Evolutionary conservation across 2,797 vertebrate species (phyloP).

Genomic region (Oreochromis grahami): DNA sequence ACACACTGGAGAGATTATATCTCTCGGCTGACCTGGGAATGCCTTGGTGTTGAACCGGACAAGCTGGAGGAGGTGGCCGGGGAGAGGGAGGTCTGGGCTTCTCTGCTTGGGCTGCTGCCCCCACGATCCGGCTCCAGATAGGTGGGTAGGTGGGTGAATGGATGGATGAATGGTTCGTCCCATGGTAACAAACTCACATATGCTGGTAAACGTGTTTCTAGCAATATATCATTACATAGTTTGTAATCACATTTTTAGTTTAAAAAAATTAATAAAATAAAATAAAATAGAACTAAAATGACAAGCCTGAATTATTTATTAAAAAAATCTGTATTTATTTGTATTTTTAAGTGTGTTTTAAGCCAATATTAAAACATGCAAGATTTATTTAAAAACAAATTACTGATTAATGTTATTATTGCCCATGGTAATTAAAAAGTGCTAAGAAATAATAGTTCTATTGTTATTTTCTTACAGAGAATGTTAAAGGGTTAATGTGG

Average conservation of each 20-base stretch:
- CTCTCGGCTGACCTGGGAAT: neutral
- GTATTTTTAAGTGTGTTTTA: neutral
- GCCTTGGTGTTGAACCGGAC: neutral
- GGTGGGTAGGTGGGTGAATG: neutral
- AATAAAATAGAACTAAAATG: neutral
- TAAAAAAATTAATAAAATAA: neutral
- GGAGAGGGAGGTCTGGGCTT: neutral
- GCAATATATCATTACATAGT: neutral
- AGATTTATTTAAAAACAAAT: neutral
- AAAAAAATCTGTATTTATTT: neutral
- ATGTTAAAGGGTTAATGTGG: neutral
- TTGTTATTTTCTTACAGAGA: neutral
- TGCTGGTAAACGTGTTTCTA: neutral
- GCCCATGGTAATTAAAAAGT: neutral
- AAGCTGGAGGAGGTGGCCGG: neutral
- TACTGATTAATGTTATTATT: neutral
- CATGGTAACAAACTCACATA: neutral
- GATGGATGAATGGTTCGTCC: neutral
- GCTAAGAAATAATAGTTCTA: neutral
- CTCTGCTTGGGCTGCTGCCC: no score
- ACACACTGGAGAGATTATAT: neutral
- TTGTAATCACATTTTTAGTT: neutral
- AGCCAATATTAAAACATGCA: neutral
- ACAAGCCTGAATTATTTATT: neutral
- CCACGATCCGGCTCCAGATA: neutral